Conservation (phyloP, 2,113 vertebrate species). For the Trogon melanurus region DNA sequence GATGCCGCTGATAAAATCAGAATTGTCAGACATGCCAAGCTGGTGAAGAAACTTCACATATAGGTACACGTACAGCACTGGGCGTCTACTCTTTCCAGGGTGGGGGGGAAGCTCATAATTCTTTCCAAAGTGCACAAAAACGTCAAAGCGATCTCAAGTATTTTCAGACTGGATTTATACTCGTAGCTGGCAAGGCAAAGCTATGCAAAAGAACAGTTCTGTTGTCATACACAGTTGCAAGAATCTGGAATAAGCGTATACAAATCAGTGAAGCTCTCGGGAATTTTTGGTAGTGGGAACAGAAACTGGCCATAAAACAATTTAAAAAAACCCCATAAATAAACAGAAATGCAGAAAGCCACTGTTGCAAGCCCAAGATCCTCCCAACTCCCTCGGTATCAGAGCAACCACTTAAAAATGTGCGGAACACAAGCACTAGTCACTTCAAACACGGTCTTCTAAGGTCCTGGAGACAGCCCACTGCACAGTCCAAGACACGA, state of each 20-base stretch:
- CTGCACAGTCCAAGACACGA: not conserved
- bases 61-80: not conserved
- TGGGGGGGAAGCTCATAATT: not conserved
- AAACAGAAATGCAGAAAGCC: not conserved
- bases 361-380: not conserved
- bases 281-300: not conserved
- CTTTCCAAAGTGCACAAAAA: not conserved
- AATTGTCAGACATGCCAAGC: not conserved
- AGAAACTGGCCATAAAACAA: not conserved
- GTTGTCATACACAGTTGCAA: not conserved
- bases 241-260: not conserved
- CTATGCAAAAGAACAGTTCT: not conserved
- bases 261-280: not conserved
- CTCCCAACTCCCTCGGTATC: not conserved
- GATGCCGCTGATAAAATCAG: not conserved
- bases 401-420: not conserved
- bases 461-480: not conserved
- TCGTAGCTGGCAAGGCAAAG: not conserved
- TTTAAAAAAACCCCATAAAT: not conserved
- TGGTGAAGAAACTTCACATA: not conserved
- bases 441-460: not conserved
- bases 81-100: not conserved
- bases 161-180: not conserved
- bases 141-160: not conserved
- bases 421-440: accelerated